phyloP scores from a whole-genome alignment of 2,888 invertebrate genomes.

The Lepas anatifera region DNA sequence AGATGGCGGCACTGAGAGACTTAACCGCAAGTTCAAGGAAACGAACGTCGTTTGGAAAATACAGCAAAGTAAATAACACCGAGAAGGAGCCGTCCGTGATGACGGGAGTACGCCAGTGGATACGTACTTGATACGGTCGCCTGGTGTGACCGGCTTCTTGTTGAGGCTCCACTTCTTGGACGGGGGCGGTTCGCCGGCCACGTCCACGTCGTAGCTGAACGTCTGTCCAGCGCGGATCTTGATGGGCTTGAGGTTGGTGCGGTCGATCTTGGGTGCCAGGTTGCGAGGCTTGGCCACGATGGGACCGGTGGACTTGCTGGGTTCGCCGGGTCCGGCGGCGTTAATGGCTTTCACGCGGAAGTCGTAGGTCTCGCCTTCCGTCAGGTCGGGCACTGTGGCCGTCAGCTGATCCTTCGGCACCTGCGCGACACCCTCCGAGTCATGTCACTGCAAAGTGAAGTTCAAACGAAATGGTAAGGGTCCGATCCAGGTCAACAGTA shows the following conservation, averaged over 20 bases:
- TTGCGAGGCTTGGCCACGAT: constrained; percentile 83
- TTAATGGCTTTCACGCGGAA: constrained; percentile 78
- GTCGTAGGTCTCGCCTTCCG: constrained; percentile 82
- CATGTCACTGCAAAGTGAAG: too few relatives aligned
- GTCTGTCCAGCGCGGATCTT: constrained; percentile 79
- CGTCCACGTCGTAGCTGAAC: constrained; percentile 71
- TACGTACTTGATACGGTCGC: constrained; percentile 65
- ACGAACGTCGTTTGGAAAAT: too few relatives aligned
- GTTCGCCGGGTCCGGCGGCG: constrained; percentile 84
- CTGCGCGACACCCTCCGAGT: too few relatives aligned
- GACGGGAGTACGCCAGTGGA: too few relatives aligned
- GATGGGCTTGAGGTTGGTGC: constrained; percentile 72
- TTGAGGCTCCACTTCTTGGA: constrained; percentile 81
- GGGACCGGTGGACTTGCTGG: constrained; percentile 77
- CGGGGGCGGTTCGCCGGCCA: constrained; percentile 89
- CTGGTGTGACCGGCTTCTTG: constrained; percentile 60
- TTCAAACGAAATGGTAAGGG: too few relatives aligned
- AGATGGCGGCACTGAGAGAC: too few relatives aligned
- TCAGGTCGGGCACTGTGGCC: constrained; percentile 77
- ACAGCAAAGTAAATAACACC: too few relatives aligned
- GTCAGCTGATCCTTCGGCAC: constrained; percentile 69
- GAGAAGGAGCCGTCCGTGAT: too few relatives aligned
- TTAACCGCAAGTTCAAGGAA: too few relatives aligned
- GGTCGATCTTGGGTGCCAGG: constrained; percentile 80
- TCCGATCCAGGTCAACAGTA: too few relatives aligned